phyloP scores from a whole-genome alignment of 2,888 invertebrate species.

The Dolomedes plantarius region DNA sequence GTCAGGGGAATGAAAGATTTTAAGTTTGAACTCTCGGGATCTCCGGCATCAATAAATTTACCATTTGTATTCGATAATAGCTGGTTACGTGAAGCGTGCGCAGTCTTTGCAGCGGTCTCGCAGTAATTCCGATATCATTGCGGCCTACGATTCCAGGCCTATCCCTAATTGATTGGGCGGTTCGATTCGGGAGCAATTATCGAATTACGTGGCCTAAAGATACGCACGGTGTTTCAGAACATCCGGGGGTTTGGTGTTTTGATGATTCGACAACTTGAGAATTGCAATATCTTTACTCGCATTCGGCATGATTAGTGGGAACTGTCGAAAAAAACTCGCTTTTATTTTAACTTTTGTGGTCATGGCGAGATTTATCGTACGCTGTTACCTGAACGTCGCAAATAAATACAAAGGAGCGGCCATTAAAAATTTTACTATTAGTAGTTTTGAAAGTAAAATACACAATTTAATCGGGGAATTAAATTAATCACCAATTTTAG shows the following conservation, averaged over 20 bases:
- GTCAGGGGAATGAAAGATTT: not conserved
- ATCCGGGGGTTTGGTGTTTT: conserved; percentile 24
- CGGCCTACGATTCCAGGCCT: not conserved
- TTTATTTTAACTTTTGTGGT: too few species aligned
- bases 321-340: too few species aligned
- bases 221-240: conserved; percentile 6
- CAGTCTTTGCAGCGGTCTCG: conserved; percentile 23
- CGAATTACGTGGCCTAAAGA: conserved; percentile 33
- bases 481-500: too few species aligned
- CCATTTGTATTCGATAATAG: conserved; percentile 55
- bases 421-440: too few species aligned
- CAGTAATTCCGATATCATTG: conserved; percentile 28
- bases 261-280: not conserved
- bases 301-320: too few species aligned
- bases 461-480: too few species aligned
- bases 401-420: too few species aligned
- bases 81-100: conserved; percentile 24
- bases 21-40: not conserved
- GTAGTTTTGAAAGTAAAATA: too few species aligned
- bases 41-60: conserved; percentile 36
- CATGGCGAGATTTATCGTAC: too few species aligned
- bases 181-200: conserved; percentile 44
- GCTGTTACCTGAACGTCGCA: too few species aligned
- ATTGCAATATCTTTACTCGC: too few species aligned
- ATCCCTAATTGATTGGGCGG: conserved; percentile 45